Base-by-base conservation (phyloP, 2,797 vertebrate genomes). In the Leuciscus waleckii region DNA sequence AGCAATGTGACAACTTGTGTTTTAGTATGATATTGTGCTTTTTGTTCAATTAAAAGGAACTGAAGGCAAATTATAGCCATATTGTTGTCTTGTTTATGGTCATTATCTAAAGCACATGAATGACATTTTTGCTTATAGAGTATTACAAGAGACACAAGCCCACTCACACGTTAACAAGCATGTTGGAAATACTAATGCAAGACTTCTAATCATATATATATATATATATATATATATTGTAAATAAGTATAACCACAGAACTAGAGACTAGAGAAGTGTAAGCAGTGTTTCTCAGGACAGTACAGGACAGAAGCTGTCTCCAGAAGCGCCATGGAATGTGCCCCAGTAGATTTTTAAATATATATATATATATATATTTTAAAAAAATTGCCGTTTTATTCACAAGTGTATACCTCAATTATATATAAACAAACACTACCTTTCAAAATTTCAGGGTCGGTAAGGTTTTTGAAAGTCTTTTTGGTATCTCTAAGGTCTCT, bases 21-120 rank as follows among this genome's bases (percentile, higher is more conserved):
- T 78, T 78, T 19, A 61, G 37, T 46, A 6, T 65, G 39, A 46
- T 32, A 23, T 29, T 63, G 17, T 65, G n/a, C n/a, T 79, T 65
- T 79, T 63, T 41, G 39, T 65, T 92, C 89, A 93, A 91, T 84
- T 90, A 82, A 87, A 74, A 65, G 21, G 16, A 68, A 82, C 83
- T 23, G 37, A 67, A 46, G 46, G 29, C 79, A 84, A 26, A 61
- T 78, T 61, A 78, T 37, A 61, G 16, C 11, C 3, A 23, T n/a
- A 7, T 37, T 56, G 41, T 73, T 49, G 43, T 74, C 43, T 74
- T 49, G 29, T 76, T 76, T 56, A 35, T 35, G 19, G 10, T 54
- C 19, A 35, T 75, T 23, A 56, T 14, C 49, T 32, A 76, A 37
- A 76, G 7, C 58, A 76, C 7, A 75, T 14, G 16, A 75, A 21